Percentiles rank a stretch among this genome's conserved stretches.
phyloP scores from a whole-genome alignment of 2,113 vertebrate genomes.

The Scartelaos histophorus region DNA sequence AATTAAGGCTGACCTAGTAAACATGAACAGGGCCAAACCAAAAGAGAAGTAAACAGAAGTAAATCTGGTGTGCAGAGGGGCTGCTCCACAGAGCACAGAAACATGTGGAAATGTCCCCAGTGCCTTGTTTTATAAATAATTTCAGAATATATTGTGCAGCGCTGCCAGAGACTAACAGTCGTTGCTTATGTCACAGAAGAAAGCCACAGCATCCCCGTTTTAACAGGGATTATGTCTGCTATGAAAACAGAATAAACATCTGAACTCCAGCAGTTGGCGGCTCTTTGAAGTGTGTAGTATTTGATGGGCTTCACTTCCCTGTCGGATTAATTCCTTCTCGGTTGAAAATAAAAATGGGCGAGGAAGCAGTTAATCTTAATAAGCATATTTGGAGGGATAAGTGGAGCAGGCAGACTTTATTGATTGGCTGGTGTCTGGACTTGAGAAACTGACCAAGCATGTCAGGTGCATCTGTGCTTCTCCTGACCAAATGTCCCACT shows the following conservation, averaged over 20 bases:
- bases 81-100: too few relatives aligned
- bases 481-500: neutral
- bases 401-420: neutral
- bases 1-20: too few relatives aligned
- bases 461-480: neutral
- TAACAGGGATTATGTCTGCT: neutral
- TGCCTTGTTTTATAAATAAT: too few relatives aligned
- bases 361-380: conserved; percentile 1
- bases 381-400: neutral
- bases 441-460: neutral
- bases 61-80: too few relatives aligned
- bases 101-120: too few relatives aligned
- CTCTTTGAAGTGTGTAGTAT: neutral
- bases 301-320: neutral
- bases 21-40: too few relatives aligned
- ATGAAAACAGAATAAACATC: neutral
- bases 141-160: too few relatives aligned
- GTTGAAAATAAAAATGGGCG: neutral
- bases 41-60: too few relatives aligned
- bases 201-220: neutral
- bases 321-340: neutral
- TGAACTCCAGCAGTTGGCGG: neutral
- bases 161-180: too few relatives aligned
- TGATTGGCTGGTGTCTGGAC: neutral
- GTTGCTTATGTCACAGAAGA: neutral